Percentiles rank a stretch among this genome's conserved stretches.
These are phyloP conservation scores for Drosophila lacicola DNA, from an alignment of 2,888 invertebrate species.

Conservation along the genomic window DNA sequence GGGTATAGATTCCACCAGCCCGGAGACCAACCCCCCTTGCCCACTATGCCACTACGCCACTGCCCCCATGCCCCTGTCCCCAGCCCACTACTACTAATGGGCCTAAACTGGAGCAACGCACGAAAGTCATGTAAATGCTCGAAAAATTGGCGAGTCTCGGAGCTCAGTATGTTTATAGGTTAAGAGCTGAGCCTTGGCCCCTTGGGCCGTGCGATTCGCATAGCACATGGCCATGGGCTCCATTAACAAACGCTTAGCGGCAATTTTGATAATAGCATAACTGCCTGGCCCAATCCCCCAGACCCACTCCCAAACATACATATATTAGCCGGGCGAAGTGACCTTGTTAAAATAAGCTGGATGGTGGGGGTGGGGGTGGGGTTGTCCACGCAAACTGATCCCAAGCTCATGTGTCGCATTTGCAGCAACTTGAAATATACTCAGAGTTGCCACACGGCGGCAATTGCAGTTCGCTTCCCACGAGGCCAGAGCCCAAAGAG, in stretches of 20 bases:
- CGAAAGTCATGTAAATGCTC: slow-evolving; percentile 77
- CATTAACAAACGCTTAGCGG: slow-evolving; percentile 63
- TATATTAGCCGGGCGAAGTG: slow-evolving; percentile 52
- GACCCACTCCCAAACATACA: slow-evolving; percentile 1
- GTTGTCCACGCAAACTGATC: slow-evolving; percentile 7
- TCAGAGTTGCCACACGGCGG: slow-evolving; percentile 57
- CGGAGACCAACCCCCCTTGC: slow-evolving; percentile 7
- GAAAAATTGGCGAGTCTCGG: slow-evolving; percentile 24
- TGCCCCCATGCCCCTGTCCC: neutral
- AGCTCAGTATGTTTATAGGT: slow-evolving; percentile 74
- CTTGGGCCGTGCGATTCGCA: slow-evolving; percentile 51
- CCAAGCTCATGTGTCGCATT: slow-evolving; percentile 30
- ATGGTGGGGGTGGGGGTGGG: slow-evolving; percentile 11
- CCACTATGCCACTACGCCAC: no score
- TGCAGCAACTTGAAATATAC: slow-evolving; percentile 23
- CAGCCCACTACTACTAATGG: slow-evolving; percentile 40
- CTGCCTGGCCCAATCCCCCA: slow-evolving; percentile 11
- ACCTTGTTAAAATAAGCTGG: slow-evolving; percentile 62
- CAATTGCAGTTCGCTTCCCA: slow-evolving; percentile 62
- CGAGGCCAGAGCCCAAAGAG: slow-evolving; percentile 35
- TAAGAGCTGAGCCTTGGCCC: slow-evolving; percentile 79
- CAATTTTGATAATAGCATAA: slow-evolving; percentile 78
- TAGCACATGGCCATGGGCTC: slow-evolving; percentile 55
- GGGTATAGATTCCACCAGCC: slow-evolving; percentile 32
- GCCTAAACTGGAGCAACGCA: slow-evolving; percentile 78